Percentiles rank a stretch among this genome's conserved stretches.
phyloP scores from a whole-genome alignment of 2,888 invertebrate species.

The Reticulitermes lucifugus region DNA sequence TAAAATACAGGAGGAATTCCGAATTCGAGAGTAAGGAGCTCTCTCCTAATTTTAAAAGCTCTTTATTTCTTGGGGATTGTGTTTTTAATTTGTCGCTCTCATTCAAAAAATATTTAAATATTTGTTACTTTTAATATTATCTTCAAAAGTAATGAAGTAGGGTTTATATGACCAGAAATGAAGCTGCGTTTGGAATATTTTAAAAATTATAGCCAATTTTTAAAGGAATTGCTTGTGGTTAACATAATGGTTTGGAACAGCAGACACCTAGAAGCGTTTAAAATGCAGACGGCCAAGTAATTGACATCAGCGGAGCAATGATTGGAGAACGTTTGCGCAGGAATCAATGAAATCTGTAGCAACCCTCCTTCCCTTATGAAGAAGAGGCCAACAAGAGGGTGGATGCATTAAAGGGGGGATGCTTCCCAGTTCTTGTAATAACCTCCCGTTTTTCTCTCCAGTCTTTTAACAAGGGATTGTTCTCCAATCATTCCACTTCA shows the following conservation, averaged over 20 bases:
- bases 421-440: neutral
- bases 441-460: neutral
- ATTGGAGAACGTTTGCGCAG: slow-evolving; percentile 15
- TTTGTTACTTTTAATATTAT: too few species aligned
- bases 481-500: slow-evolving; percentile 17
- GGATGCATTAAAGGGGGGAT: neutral
- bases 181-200: too few species aligned
- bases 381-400: neutral
- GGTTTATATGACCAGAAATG: too few species aligned
- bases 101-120: too few species aligned
- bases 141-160: too few species aligned
- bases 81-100: too few species aligned
- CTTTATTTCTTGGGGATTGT: too few species aligned
- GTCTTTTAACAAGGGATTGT: slow-evolving; percentile 17
- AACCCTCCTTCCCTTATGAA: neutral
- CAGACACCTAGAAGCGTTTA: neutral
- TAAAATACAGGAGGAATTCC: too few species aligned
- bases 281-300: neutral
- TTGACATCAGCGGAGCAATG: neutral
- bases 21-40: too few species aligned
- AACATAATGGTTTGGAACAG: neutral
- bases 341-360: neutral
- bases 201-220: neutral
- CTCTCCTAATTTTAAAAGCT: too few species aligned
- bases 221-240: neutral